Conservation (phyloP, 2,888 invertebrate genomes). For the Trilocha varians region DNA sequence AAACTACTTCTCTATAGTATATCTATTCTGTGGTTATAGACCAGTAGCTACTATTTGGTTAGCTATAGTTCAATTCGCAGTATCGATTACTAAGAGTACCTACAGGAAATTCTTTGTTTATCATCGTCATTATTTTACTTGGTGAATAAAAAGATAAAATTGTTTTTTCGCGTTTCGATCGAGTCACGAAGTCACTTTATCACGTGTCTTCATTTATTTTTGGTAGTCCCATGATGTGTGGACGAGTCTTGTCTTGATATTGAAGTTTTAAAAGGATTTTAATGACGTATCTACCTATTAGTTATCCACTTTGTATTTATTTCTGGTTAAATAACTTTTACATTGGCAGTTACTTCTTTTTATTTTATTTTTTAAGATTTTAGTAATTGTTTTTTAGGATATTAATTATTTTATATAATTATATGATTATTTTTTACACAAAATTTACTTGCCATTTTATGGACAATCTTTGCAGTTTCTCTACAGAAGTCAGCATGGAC, state of each 20-base stretch:
- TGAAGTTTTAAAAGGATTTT: slow-evolving; percentile 36
- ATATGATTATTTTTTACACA: too few relatives aligned
- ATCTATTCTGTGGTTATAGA: too few relatives aligned
- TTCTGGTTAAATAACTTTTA: too few relatives aligned
- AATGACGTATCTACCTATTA: slow-evolving; percentile 10
- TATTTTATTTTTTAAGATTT: too few relatives aligned
- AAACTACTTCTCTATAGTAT: too few relatives aligned
- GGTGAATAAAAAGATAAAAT: slow-evolving; percentile 31
- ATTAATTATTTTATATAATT: too few relatives aligned
- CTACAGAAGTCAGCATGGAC: too few relatives aligned
- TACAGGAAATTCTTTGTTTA: slow-evolving; percentile 55
- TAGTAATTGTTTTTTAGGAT: too few relatives aligned
- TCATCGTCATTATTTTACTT: slow-evolving; percentile 50
- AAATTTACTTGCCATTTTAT: too few relatives aligned
- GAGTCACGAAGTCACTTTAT: slow-evolving; percentile 66
- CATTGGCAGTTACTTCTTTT: too few relatives aligned
- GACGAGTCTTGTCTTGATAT: slow-evolving; percentile 27
- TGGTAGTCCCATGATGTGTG: slow-evolving; percentile 47
- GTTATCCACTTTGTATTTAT: too few relatives aligned
- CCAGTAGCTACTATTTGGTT: slow-evolving; percentile 17
- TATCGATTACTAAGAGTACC: slow-evolving; percentile 22
- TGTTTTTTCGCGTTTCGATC: slow-evolving; percentile 30
- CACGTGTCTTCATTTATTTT: slow-evolving; percentile 60
- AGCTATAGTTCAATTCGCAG: slow-evolving; percentile 21
- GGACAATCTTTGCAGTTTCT: too few relatives aligned